Evolutionary conservation across 2,113 vertebrate species (phyloP).

Genomic region (Stigmatopora nigra): DNA sequence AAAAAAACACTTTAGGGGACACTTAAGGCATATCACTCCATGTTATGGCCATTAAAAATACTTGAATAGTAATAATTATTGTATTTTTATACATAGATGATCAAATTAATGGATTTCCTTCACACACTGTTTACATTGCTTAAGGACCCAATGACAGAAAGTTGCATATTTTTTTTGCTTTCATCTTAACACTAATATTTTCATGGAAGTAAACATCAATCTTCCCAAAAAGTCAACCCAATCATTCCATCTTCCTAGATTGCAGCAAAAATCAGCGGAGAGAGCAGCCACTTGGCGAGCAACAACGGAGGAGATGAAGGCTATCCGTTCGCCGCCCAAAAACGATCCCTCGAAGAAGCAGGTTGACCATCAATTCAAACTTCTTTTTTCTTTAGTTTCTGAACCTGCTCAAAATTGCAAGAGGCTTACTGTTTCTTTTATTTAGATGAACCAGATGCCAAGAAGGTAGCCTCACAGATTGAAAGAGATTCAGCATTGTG

Average conservation of each 20-base stretch:
- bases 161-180: background rate
- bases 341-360: constrained; percentile 87
- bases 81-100: too few relatives aligned
- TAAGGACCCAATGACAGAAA: background rate
- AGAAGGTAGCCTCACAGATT: constrained; percentile 85
- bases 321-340: constrained; percentile 80
- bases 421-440: constrained; percentile 24
- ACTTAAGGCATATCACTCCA: too few relatives aligned
- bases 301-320: constrained; percentile 78
- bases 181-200: background rate
- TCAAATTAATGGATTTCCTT: too few relatives aligned
- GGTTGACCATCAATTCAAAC: constrained; percentile 57
- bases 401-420: background rate
- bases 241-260: constrained; percentile 67
- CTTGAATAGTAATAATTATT: too few relatives aligned
- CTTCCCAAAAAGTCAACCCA: background rate
- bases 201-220: too few relatives aligned
- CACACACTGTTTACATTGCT: background rate
- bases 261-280: constrained; percentile 90
- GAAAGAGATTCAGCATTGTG: constrained; percentile 77
- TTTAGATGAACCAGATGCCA: constrained; percentile 86
- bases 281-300: constrained; percentile 75
- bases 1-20: too few relatives aligned
- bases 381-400: background rate
- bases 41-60: too few relatives aligned